Base-by-base conservation (phyloP, 2,888 invertebrate species). In the Macroteleia sp. region DNA sequence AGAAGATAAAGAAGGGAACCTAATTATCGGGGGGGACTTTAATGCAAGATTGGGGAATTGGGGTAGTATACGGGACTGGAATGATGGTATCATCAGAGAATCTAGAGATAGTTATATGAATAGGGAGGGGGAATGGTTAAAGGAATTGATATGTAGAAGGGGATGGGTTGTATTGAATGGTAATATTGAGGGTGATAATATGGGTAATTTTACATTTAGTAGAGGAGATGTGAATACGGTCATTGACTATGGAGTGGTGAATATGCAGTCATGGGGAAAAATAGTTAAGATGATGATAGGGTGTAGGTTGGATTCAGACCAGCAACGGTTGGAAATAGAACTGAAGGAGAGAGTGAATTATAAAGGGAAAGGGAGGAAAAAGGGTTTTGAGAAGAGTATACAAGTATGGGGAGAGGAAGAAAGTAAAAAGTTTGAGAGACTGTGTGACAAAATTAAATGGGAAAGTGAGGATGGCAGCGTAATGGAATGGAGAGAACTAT, bases 1-100 rank as follows among this genome's bases (percentile, higher is more conserved):
- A 10, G 46, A 46, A 10, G 22, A 34, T 12, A 20, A 39, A 19
- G 14, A 20, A 22, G 32, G 10, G 10, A 14, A 16, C 10, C 10
- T 28, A 10, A 36, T 75, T 22, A 9, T 78, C 10, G 57, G 44
- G n/a, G 52, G 69, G 9, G 61, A 69, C 19, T 50, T 78, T 14
- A 52, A 39, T 3, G 25, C 17, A 1, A 64, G 30, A 17, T 39
- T 30, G 16, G 36, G 36, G 8, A 12, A n/a, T 3, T 10, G 9
- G 50, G 50, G 56, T 3, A 10, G 12, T 25, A 19, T 17, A 8
- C 25, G 10, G 8, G 50, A 42, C 10, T 52, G 41, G 42, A 52
- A 9, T 1, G 59, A 19, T 10, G 22, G 20, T 14, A 25, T 1
- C 1, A 14, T 20, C 1, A 46, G 61, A 22, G n/a, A 8, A 6